These are phyloP conservation scores for Crocidura indochinensis DNA, from an alignment of 2,797 vertebrate species.

Conservation along the genomic window DNA sequence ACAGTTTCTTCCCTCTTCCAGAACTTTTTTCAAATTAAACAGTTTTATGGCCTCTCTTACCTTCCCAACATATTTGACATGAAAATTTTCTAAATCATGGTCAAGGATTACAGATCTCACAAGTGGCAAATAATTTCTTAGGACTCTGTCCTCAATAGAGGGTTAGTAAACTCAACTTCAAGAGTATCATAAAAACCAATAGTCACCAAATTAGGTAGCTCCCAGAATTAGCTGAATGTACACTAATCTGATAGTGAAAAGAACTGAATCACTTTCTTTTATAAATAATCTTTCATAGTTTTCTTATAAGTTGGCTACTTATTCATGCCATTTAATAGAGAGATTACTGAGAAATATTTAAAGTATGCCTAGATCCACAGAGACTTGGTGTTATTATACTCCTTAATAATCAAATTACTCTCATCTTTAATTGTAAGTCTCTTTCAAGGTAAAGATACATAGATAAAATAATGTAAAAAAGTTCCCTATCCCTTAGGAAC, in stretches of 20 bases:
- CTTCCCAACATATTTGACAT: slow-evolving; percentile 59
- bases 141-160: slow-evolving; percentile 54
- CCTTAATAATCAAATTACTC: slow-evolving; percentile 73
- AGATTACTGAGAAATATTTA: slow-evolving; percentile 60
- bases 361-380: slow-evolving; percentile 57
- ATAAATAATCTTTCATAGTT: slow-evolving; percentile 78
- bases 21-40: slow-evolving; percentile 11
- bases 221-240: slow-evolving; percentile 82
- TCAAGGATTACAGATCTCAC: slow-evolving; percentile 68
- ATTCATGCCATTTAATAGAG: slow-evolving; percentile 55
- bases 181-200: slow-evolving; percentile 82
- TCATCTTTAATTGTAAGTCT: slow-evolving; percentile 32
- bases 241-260: slow-evolving; percentile 81
- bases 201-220: slow-evolving; percentile 84
- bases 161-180: slow-evolving; percentile 67
- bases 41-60: slow-evolving; percentile 25
- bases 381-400: slow-evolving; percentile 47
- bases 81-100: slow-evolving; percentile 65
- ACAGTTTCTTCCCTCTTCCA: background rate
- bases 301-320: slow-evolving; percentile 1
- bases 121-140: slow-evolving; percentile 68
- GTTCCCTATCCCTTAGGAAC: slow-evolving; percentile 26
- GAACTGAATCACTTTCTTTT: slow-evolving; percentile 76
- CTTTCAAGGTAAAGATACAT: slow-evolving; percentile 1
- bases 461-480: slow-evolving; percentile 53